A percentile compares a stretch with the other conserved stretches of the same genome.
Evolutionary conservation across 1,140 invertebrate genomes (phyloP).

Genomic region (Diuraphis noxia): DNA sequence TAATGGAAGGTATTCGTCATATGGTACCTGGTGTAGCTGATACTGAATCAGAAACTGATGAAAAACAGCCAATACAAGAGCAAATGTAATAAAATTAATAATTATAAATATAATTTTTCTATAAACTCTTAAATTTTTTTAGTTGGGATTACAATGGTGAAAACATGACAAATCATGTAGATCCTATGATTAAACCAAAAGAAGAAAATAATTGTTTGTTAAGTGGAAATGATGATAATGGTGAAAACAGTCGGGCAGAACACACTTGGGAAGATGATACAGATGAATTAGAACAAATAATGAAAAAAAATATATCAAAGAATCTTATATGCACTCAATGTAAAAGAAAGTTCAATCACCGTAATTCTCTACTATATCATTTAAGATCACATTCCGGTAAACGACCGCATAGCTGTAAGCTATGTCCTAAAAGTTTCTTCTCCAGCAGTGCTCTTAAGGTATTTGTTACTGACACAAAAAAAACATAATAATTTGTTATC

Average conservation of each 20-base stretch:
- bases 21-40: constrained; percentile 56
- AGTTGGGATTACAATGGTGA: constrained; percentile 50
- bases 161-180: constrained; percentile 26
- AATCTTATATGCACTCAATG: constrained; percentile 71
- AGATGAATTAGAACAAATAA: constrained; percentile 47
- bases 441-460: constrained; percentile 78
- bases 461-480: neutral
- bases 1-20: constrained; percentile 78
- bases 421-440: constrained; percentile 82
- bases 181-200: neutral
- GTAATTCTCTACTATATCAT: constrained; percentile 84
- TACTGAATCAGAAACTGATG: constrained; percentile 54
- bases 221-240: constrained; percentile 43
- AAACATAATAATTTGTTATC: neutral
- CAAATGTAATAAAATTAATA: neutral
- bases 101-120: neutral
- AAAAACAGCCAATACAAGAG: constrained; percentile 56
- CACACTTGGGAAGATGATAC: constrained; percentile 47
- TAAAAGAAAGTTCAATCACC: constrained; percentile 74
- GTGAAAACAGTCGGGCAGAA: constrained; percentile 40
- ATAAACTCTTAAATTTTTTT: neutral
- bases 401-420: constrained; percentile 76
- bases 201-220: constrained; percentile 45
- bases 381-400: constrained; percentile 77
- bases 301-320: constrained; percentile 53